Percentiles rank a stretch among this genome's conserved stretches.
Conservation (phyloP, 1,140 invertebrate genomes). For the Trissolcus basalis region DNA sequence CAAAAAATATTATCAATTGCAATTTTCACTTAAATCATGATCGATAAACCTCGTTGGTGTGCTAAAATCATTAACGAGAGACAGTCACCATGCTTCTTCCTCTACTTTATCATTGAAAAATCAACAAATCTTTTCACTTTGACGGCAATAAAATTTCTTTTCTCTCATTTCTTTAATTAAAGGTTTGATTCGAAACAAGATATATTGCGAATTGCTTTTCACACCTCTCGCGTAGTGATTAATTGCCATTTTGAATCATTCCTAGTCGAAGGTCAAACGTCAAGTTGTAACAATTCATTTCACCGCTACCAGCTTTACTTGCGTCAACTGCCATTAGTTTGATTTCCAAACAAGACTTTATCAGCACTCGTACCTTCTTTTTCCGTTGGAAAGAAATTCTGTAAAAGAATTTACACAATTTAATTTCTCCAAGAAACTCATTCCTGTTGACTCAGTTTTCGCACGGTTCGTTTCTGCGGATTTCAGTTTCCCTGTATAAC, state of each 20-base stretch:
- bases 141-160: slow-evolving; percentile 29
- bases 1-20: too few species aligned
- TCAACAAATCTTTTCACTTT: slow-evolving; percentile 39
- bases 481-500: too few species aligned
- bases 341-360: neutral
- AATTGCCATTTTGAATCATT: slow-evolving; percentile 40
- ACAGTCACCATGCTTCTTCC: neutral
- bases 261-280: slow-evolving; percentile 41
- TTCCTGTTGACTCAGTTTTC: too few species aligned
- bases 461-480: too few species aligned
- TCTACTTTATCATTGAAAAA: slow-evolving; percentile 19
- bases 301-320: slow-evolving; percentile 35
- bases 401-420: too few species aligned
- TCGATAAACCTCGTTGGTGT: too few species aligned
- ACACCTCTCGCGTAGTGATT: slow-evolving; percentile 35
- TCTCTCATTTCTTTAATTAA: slow-evolving; percentile 30
- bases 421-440: too few species aligned
- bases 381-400: too few species aligned
- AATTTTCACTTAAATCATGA: too few species aligned
- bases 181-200: slow-evolving; percentile 34
- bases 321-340: slow-evolving; percentile 24
- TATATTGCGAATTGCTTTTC: slow-evolving; percentile 55
- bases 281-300: slow-evolving; percentile 46
- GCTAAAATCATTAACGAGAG: slow-evolving; percentile 15
- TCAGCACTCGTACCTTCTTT: too few species aligned